phyloP scores from a whole-genome alignment of 2,797 vertebrate species.

The Syngnathus rostellatus region DNA sequence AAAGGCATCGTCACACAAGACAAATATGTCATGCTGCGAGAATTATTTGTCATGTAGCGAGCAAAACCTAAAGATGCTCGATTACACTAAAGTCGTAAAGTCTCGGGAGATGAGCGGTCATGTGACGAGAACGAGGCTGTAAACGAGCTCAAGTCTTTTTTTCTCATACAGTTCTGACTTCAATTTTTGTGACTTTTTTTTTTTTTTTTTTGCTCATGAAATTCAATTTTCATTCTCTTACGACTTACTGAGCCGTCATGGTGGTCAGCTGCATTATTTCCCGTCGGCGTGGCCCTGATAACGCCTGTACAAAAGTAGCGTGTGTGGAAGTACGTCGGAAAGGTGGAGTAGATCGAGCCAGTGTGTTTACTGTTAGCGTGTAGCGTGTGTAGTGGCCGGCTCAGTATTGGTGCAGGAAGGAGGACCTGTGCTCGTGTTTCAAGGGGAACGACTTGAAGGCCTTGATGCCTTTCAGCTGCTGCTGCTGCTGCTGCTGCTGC shows the following conservation, averaged over 20 bases:
- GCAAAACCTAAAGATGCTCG: too few relatives aligned
- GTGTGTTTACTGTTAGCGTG: slow-evolving; percentile 1
- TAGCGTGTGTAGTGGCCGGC: slow-evolving; percentile 15
- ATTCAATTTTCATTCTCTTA: not conserved
- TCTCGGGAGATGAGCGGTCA: not conserved
- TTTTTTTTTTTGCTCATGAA: not conserved
- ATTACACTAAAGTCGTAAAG: not conserved
- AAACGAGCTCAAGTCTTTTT: too few relatives aligned
- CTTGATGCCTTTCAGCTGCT: slow-evolving; percentile 81
- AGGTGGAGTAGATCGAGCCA: slow-evolving; percentile 12
- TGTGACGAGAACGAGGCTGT: too few relatives aligned
- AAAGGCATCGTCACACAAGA: too few relatives aligned
- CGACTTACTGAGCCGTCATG: not conserved
- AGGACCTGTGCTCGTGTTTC: slow-evolving; percentile 90
- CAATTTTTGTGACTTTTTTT: not conserved
- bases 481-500: slow-evolving; percentile 55
- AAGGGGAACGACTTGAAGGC: slow-evolving; percentile 95
- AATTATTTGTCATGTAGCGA: too few relatives aligned
- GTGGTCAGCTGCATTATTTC: not conserved
- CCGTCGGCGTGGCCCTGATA: not conserved
- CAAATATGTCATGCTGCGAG: too few relatives aligned
- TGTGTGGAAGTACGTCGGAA: slow-evolving; percentile 6
- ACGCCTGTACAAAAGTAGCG: slow-evolving; percentile 26
- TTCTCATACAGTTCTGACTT: not conserved
- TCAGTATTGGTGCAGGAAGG: slow-evolving; percentile 97